Percentiles rank a stretch among this genome's conserved stretches.
phyloP scores from a whole-genome alignment of 2,113 vertebrate genomes.

The Oryzias melastigma region DNA sequence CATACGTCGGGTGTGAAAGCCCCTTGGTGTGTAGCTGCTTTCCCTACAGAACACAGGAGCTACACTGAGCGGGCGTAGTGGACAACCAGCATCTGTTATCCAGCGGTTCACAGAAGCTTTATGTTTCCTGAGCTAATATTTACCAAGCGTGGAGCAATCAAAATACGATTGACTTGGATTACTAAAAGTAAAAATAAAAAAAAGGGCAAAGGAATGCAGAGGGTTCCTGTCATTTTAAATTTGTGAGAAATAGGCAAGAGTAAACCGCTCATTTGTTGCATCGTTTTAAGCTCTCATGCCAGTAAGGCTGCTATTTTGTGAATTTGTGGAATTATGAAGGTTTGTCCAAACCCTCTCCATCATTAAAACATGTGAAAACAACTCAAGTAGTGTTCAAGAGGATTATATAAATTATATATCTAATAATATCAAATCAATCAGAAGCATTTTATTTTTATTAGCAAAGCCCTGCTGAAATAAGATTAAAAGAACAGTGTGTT shows the following conservation, averaged over 20 bases:
- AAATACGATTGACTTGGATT: slow-evolving; percentile 75
- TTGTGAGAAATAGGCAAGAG: slow-evolving; percentile 87
- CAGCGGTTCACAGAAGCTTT: slow-evolving; percentile 67
- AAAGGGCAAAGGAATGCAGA: slow-evolving; percentile 81
- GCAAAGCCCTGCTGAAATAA: slow-evolving; percentile 30
- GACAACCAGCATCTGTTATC: slow-evolving; percentile 67
- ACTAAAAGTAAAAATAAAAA: slow-evolving; percentile 67
- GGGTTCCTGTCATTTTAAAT: slow-evolving; percentile 89
- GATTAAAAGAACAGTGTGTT: slow-evolving; percentile 38
- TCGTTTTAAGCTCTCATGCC: slow-evolving; percentile 93
- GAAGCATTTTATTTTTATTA: background rate
- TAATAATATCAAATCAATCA: slow-evolving; percentile 85
- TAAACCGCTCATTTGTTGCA: slow-evolving; percentile 90
- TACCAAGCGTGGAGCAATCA: slow-evolving; percentile 68
- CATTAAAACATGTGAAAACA: too few species aligned
- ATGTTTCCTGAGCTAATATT: slow-evolving; percentile 79
- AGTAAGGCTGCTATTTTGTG: slow-evolving; percentile 75
- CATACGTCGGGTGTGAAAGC: slow-evolving; percentile 58
- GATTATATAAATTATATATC: slow-evolving; percentile 82
- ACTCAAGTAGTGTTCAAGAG: background rate
- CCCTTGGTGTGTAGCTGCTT: slow-evolving; percentile 56
- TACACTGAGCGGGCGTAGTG: slow-evolving; percentile 45
- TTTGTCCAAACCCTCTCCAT: background rate
- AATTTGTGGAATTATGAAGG: background rate
- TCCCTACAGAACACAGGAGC: slow-evolving; percentile 61